Evolutionary conservation across 2,113 vertebrate genomes (phyloP).

Genomic region (Burhinus oedicnemus): DNA sequence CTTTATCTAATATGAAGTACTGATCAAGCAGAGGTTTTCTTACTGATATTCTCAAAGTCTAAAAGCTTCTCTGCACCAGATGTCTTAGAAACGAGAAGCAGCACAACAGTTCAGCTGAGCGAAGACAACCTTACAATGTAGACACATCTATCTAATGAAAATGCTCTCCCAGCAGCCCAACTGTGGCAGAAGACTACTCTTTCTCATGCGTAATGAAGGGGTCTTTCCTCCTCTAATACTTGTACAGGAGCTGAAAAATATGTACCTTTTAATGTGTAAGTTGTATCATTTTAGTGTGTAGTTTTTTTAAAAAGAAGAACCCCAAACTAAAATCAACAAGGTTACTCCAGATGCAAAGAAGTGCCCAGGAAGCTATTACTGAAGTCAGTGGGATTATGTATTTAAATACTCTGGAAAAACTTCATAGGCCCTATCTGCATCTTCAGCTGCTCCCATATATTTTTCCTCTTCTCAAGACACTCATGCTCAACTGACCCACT

Average conservation of each 20-base stretch:
- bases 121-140: neutral
- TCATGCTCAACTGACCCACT: neutral
- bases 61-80: neutral
- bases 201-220: neutral
- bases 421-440: neutral
- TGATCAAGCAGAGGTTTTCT: conserved; percentile 46
- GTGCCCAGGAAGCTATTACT: neutral
- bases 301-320: neutral
- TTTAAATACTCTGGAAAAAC: neutral
- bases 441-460: neutral
- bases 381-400: neutral
- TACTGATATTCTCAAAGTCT: neutral
- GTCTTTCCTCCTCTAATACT: neutral
- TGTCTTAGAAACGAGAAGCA: neutral
- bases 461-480: neutral
- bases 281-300: neutral
- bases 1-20: conserved; percentile 39
- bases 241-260: neutral
- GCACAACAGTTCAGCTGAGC: neutral
- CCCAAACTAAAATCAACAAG: neutral
- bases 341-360: neutral
- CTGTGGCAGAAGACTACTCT: neutral
- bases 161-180: neutral
- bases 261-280: neutral
- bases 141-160: neutral